phyloP scores from a whole-genome alignment of 2,888 invertebrate species.

The Fabriciana adippe region DNA sequence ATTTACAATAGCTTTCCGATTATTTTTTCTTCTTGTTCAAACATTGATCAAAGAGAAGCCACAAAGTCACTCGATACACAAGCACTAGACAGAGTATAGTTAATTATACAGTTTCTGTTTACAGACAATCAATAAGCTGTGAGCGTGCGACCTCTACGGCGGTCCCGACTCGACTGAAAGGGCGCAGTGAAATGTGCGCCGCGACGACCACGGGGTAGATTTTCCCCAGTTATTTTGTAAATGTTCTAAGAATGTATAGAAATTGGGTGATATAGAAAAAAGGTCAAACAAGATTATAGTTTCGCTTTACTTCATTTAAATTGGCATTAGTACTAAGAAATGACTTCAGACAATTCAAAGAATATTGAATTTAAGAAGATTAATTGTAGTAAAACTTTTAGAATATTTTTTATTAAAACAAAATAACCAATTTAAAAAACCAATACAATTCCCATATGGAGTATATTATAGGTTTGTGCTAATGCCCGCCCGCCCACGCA shows the following conservation, averaged over 20 bases:
- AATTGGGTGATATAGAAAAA: conserved; percentile 8
- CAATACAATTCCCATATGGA: background rate
- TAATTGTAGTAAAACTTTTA: no score
- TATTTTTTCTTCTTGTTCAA: background rate
- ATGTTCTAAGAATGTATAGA: conserved; percentile 25
- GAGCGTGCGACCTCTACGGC: conserved; percentile 29
- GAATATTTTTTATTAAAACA: background rate
- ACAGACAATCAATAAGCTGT: conserved; percentile 18
- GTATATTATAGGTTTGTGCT: background rate
- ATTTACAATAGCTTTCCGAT: conserved; percentile 30
- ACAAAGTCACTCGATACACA: conserved; percentile 29
- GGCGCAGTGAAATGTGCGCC: conserved; percentile 34
- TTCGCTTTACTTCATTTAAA: background rate
- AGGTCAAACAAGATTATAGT: conserved; percentile 2
- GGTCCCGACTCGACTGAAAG: conserved; percentile 33
- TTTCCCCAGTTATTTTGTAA: conserved; percentile 28
- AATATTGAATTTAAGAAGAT: no score
- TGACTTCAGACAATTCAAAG: background rate
- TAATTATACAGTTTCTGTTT: conserved; percentile 30
- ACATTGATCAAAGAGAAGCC: conserved; percentile 11
- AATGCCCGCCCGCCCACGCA: conserved; percentile 32
- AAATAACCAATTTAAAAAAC: background rate
- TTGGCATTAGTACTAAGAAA: background rate
- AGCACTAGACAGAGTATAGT: conserved; percentile 20
- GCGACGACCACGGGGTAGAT: conserved; percentile 29